These are phyloP conservation scores for Meleagris gallopavo DNA, from an alignment of 2,113 vertebrate genomes.

Conservation along the genomic window DNA sequence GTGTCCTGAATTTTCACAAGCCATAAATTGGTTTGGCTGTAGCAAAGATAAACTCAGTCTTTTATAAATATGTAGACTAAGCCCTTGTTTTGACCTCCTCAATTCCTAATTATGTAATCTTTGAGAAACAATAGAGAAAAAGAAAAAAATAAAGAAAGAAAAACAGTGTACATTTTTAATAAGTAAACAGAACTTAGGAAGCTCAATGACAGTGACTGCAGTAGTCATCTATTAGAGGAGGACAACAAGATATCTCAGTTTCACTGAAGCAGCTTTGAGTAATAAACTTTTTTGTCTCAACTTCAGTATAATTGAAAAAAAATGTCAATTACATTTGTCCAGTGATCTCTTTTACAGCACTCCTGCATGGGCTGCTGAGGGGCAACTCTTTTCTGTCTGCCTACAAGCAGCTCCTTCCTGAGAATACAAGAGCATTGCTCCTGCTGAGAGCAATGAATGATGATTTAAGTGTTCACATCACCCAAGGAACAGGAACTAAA, in stretches of 20 bases:
- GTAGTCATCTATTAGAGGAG: neutral
- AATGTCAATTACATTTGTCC: neutral
- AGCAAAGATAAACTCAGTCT: neutral
- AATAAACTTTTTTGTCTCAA: neutral
- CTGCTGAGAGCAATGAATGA: neutral
- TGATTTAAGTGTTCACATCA: neutral
- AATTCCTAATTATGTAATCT: neutral
- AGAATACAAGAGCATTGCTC: neutral
- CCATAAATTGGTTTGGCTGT: neutral
- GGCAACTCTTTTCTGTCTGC: neutral
- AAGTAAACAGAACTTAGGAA: neutral
- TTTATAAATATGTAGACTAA: rapidly evolving
- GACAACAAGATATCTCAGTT: neutral
- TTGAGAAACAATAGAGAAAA: neutral
- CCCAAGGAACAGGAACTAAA: neutral
- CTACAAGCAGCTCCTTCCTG: neutral
- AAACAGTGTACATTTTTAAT: neutral
- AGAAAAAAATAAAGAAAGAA: rapidly evolving
- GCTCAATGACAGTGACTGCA: neutral
- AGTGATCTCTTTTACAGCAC: neutral
- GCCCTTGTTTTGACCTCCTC: neutral
- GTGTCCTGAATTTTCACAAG: neutral
- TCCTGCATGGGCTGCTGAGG: neutral
- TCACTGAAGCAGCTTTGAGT: neutral
- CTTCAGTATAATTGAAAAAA: neutral